Evolutionary conservation across 2,113 vertebrate genomes (phyloP).

Genomic region (Plecotus auritus): DNA sequence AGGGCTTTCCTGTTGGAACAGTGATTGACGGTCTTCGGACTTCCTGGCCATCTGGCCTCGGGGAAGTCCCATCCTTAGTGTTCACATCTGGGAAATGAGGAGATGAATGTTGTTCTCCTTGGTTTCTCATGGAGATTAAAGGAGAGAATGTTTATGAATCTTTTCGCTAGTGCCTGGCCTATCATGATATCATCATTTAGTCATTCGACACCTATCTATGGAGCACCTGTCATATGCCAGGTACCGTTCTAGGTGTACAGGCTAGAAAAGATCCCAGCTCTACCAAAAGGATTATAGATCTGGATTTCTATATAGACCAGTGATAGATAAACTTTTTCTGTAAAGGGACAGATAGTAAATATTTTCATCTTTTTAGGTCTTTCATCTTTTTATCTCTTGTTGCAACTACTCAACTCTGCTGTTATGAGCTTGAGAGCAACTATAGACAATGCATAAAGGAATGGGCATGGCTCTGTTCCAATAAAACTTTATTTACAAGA

Average conservation of each 20-base stretch:
- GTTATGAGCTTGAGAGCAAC: not conserved
- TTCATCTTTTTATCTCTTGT: not conserved
- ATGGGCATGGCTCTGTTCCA: not conserved
- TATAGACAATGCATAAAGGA: not conserved
- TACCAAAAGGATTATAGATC: not conserved
- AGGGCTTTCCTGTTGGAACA: accelerated
- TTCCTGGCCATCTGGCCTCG: not conserved
- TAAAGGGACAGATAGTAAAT: not conserved
- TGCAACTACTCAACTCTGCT: not conserved
- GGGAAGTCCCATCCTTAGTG: not conserved
- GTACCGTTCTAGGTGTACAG: not conserved
- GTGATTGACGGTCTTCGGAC: not conserved
- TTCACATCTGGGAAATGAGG: not conserved
- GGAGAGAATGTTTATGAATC: not conserved
- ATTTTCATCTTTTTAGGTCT: not conserved
- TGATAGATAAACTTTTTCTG: not conserved
- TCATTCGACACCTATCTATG: not conserved
- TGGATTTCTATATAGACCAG: not conserved
- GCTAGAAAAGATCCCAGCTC: not conserved
- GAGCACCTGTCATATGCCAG: not conserved
- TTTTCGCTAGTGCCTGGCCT: not conserved
- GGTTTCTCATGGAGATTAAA: not conserved
- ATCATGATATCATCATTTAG: not conserved
- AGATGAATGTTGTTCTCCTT: not conserved
- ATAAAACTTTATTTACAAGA: not conserved